A percentile compares a stretch with the other conserved stretches of the same genome.
Evolutionary conservation across 2,888 invertebrate species (phyloP).

Genomic region (Ctenicera cuprea): DNA sequence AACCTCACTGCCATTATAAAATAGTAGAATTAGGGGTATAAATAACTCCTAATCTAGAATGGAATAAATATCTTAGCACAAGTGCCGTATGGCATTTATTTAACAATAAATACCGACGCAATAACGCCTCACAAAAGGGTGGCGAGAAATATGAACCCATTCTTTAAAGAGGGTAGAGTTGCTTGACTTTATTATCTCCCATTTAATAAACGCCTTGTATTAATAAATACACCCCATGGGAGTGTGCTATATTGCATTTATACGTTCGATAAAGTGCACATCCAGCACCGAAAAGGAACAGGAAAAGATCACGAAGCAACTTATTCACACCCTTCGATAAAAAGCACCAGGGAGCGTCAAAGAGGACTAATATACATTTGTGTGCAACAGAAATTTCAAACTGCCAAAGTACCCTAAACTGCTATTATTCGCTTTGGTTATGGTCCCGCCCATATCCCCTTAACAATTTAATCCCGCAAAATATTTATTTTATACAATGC

Average conservation of each 20-base stretch:
- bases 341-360: neutral
- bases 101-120: constrained; percentile 31
- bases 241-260: neutral
- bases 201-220: constrained; percentile 36
- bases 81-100: constrained; percentile 30
- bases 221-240: constrained; percentile 18
- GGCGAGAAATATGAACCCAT: constrained; percentile 32
- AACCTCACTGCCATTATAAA: constrained; percentile 4
- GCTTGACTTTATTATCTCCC: constrained; percentile 38
- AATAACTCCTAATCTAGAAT: constrained; percentile 30
- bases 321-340: neutral
- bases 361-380: neutral
- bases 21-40: constrained; percentile 21
- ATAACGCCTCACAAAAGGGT: constrained; percentile 26
- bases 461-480: constrained; percentile 21
- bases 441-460: neutral
- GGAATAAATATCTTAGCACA: constrained; percentile 29
- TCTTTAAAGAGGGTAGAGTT: constrained; percentile 28
- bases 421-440: constrained; percentile 1
- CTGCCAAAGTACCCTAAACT: neutral
- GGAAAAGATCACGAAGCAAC: neutral
- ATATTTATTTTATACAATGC: constrained; percentile 22
- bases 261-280: constrained; percentile 3
- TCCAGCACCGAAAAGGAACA: neutral
- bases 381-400: constrained; percentile 1